phyloP scores from a whole-genome alignment of 2,797 vertebrate genomes.

The Eospalax fontanierii region DNA sequence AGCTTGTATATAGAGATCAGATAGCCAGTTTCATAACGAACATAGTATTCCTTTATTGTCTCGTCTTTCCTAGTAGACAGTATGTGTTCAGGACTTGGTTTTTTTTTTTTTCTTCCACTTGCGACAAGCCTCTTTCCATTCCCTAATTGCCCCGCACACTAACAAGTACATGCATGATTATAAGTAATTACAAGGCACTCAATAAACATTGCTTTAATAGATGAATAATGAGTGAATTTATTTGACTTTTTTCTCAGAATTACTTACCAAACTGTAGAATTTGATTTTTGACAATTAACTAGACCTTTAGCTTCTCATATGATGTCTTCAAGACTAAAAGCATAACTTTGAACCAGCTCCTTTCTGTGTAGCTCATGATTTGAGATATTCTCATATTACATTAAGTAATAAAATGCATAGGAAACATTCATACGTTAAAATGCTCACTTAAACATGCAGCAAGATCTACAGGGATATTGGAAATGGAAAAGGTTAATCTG shows the following conservation, averaged over 20 bases:
- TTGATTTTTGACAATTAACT: background rate
- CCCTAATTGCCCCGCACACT: background rate
- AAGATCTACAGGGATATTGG: background rate
- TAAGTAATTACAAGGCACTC: background rate
- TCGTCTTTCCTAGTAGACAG: background rate
- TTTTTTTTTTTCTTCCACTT: background rate
- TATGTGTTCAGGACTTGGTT: background rate
- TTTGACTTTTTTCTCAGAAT: constrained; percentile 43
- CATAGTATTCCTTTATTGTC: background rate
- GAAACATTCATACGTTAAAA: background rate
- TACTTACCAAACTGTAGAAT: constrained; percentile 42
- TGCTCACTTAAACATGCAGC: background rate
- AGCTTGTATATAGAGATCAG: background rate
- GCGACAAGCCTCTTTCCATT: fast-evolving
- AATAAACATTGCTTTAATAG: background rate
- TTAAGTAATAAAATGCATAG: background rate
- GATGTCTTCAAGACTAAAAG: background rate
- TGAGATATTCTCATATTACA: background rate
- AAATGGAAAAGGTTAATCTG: background rate
- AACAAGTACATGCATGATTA: background rate
- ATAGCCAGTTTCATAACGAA: background rate
- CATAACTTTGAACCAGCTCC: background rate
- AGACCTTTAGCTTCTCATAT: background rate
- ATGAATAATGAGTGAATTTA: constrained; percentile 34
- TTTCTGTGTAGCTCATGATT: background rate